Base-by-base conservation (phyloP, 2,113 vertebrate species). In the Phyllostomus discolor region DNA sequence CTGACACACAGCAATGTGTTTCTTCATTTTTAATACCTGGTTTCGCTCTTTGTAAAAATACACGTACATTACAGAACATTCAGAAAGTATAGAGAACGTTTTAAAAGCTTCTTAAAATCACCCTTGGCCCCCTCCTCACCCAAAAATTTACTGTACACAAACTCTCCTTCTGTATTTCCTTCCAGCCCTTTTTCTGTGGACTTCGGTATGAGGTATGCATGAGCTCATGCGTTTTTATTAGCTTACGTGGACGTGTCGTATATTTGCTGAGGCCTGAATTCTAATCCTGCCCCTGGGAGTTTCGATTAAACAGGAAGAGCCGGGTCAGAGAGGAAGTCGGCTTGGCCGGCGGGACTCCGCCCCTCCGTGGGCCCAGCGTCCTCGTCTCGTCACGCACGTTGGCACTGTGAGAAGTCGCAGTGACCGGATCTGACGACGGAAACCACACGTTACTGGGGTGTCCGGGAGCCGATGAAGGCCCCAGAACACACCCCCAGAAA, bases 31-130 rank as follows among this genome's bases (percentile, higher is more conserved):
- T 81, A 85, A 46, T 43, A 59, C 59, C n/a, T 57, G 38, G 15
- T n/a, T 72, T 88, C 88, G n/a, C 22, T 95, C 46, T 26, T 66
- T 92, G 28, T 76, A 76, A 91, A 96, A 87, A 54, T 19, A 88
- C 20, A n/a, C 4, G 10, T 33, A 26, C 16, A 8, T 46, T 8
- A 66, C 2, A 81, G 50, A 46, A 66, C 73, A 62, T 19, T 1
- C 83, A 59, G n/a, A 83, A 91, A 94, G 67, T 43, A 80, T 10
- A 70, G 35, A 83, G 57, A 24, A 84, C 31, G 38, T 70, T 75
- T 69, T 35, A 24, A 90, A 95, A 50, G 33, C 35, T 46, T 66
- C 93, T 26, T 86, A 67, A 72, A 94, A 92, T 88, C 67, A 72
- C 33, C 14, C 46, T 14, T 54, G 57, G 67, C 38, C 50, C 46